Evolutionary conservation across 2,888 invertebrate species (phyloP), one percentile per base, ranked within the genome.

Genomic region (Drosophila barbarae): DNA sequence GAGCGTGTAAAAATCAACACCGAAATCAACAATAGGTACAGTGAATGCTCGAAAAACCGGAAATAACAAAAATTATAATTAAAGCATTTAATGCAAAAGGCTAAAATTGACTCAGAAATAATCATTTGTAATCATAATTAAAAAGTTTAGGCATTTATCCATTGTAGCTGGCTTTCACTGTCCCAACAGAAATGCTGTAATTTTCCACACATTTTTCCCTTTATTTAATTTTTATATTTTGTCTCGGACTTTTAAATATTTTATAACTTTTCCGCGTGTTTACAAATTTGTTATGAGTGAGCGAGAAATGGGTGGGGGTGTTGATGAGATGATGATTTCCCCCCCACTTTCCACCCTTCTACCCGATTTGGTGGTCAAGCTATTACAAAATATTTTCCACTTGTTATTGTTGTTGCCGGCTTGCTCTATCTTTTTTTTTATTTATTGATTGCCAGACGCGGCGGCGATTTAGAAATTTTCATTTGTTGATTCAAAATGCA

Each of bases 241-340:
- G 47, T 57, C 42, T 51, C 55, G 59, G 44, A 64, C 63, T 79
- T 52, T 49, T 13, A 67, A 57, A 72, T 50, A 52, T 66, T 61
- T 79, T 74, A 77, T 74, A 66, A 49, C 50, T 68, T 73, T 76
- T 51, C 30, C 46, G 59, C 41, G 53, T 61, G 54, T 72, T 42
- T 61, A 42, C 56, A 56, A 42, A 44, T 57, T 58, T 46, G 50
- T 44, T 57, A 47, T 41, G 77, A 49, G 52, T 3, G 23, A 7
- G 21, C 7, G 5, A 8, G 28, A n/a, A 13, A 26, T 2, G 41
- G 35, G 21, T 21, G 38, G 53, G 63, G 77, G 59, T 53, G 42
- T 26, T 42, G 46, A 21, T 32, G 46, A 18, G 42, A 13, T 32
- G 46, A 53, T 44, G 32, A 28, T 28, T 50, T 39, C 9, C 32